Evolutionary conservation across 2,797 vertebrate species (phyloP), one percentile per base, ranked within the genome.

Genomic region (Malacoctenus gilli): DNA sequence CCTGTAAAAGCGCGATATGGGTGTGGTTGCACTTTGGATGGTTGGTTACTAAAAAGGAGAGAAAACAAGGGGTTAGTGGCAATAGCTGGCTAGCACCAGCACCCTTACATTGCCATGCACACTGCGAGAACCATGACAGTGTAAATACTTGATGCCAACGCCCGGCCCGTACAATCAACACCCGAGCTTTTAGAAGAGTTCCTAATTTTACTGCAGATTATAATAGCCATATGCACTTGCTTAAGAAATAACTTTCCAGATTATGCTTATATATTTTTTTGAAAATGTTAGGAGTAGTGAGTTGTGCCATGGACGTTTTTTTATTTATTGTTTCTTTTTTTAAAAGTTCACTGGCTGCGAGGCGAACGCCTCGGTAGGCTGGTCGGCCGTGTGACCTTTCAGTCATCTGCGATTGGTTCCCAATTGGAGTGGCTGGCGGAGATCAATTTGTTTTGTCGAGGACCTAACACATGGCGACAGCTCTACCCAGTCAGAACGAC

Each of bases 221-320:
- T 88, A 79, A 86, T 86, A 89, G 84, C 85, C 87, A 89, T 89
- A 89, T 91, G 85, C 87, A 89, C 84, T 83, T 89, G 86, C 80
- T 88, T 88, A 80, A 87, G 75, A 87, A 87, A 75, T 80, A 68
- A 83, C 74, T 77, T 75, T 85, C 81, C 80, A 88, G 84, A 87
- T 83, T 84, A 88, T 85, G 87, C 83, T 83, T 85, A 84, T 82
- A 87, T 87, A 83, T 88, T 74, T 87, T 87, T 89, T 83, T 79
- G 67, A 77, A 87, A 83, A 80, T 68, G 53, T 80, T 69, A 68
- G 66, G 72, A 83, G 69, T 82, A 58, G 63, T 38, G 59, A 80
- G 82, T 80, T 81, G 79, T 86, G 85, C 82, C 77, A 86, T 86
- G 83, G 73, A 76, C 59, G 58, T 79, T 85, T 28, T 28, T 5